phyloP scores from a whole-genome alignment of 2,113 vertebrate genomes.

The Oncorhynchus masou region DNA sequence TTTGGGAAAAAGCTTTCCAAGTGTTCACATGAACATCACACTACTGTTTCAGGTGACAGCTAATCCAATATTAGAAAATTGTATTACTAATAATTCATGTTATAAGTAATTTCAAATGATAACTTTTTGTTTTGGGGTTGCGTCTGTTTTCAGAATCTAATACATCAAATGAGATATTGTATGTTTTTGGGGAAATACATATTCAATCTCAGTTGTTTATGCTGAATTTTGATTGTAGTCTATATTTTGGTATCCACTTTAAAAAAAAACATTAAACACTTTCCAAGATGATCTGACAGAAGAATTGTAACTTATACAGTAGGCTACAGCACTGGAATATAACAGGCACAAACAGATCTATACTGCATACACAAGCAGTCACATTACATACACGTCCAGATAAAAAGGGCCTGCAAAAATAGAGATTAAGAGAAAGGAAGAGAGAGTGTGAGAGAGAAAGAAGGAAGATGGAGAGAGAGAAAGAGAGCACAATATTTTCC shows the following conservation, averaged over 20 bases:
- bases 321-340: conserved; percentile 8
- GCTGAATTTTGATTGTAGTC: too few relatives aligned
- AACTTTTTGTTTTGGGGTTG: conserved; percentile 37
- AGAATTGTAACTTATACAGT: conserved; percentile 5
- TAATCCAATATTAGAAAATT: conserved; percentile 63
- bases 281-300: conserved; percentile 16
- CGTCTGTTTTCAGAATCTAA: conserved; percentile 45
- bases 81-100: conserved; percentile 58
- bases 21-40: conserved; percentile 38
- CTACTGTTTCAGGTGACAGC: conserved; percentile 29
- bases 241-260: too few relatives aligned
- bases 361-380: neutral
- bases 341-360: conserved; percentile 18
- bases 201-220: neutral
- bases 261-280: too few relatives aligned
- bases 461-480: conserved; percentile 2
- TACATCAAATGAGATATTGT: conserved; percentile 11
- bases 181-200: neutral
- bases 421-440: neutral
- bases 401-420: too few relatives aligned
- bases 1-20: conserved; percentile 26
- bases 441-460: neutral
- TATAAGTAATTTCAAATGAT: conserved; percentile 53
- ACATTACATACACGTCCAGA: too few relatives aligned
- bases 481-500: conserved; percentile 49